Conservation (phyloP, 2,797 vertebrate genomes). For the Lepus oiostolus region DNA sequence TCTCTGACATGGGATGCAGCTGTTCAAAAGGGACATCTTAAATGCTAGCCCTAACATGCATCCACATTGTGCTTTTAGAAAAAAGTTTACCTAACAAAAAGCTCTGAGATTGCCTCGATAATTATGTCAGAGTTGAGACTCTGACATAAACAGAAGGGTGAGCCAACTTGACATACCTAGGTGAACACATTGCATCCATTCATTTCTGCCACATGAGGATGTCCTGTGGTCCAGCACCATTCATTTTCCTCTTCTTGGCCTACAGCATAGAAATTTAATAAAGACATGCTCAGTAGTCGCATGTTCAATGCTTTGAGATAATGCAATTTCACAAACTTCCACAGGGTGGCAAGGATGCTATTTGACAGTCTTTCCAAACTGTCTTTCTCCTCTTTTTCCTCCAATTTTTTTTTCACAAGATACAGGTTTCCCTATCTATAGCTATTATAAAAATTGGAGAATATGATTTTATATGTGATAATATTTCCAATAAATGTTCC, state of each 20-base stretch:
- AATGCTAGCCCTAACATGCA: no score
- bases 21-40: no score
- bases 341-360: slow-evolving; percentile 66
- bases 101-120: background rate
- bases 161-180: background rate
- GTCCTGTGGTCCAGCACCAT: background rate
- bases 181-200: background rate
- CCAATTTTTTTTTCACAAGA: background rate
- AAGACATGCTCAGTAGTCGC: background rate
- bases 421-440: slow-evolving; percentile 13
- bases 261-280: background rate
- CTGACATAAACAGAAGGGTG: background rate
- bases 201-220: background rate
- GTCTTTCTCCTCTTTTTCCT: background rate
- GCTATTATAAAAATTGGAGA: slow-evolving; percentile 52
- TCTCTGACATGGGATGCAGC: no score
- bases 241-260: background rate
- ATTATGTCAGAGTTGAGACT: background rate
- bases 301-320: background rate
- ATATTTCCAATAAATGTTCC: slow-evolving; percentile 38
- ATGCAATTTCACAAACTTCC: slow-evolving; percentile 72
- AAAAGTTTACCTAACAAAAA: background rate
- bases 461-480: slow-evolving; percentile 27
- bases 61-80: background rate
- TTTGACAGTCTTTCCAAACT: background rate